Base-by-base conservation (phyloP, 2,113 vertebrate genomes). In the Peromyscus polionotus region DNA sequence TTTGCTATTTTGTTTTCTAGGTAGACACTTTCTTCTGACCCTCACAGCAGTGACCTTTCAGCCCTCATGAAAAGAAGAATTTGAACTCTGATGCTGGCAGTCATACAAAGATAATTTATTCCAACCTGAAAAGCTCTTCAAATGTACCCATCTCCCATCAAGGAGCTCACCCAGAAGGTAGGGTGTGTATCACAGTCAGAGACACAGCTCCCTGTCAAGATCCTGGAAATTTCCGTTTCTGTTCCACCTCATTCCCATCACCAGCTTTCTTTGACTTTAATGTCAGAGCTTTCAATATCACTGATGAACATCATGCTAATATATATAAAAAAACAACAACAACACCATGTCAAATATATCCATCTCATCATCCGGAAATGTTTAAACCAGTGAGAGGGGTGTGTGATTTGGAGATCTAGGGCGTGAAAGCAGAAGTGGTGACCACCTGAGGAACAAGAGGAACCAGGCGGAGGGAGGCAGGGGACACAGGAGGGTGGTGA, bases 31-130 rank as follows among this genome's bases (percentile, higher is more conserved):
- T 39, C 70, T 48, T n/a, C 33, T 81, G 22, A 90, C 70, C 12
- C 9, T 39, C 92, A 24, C 1, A 63, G 48, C 70, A 67, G 85
- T 61, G 88, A 85, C 48, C 36, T 92, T 48, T 42, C 59, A 72
- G 92, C 12, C 12, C 76, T 70, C 24, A 76, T 57, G 36, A n/a
- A 81, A n/a, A 95, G 59, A 77, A 42, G 28, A 73, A 67, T 54
- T 10, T 68, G 70, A 95, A 88, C 28, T 10, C 33, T 68, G 68
- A 96, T 65, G 88, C 28, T 63, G 2, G 42, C 87, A 95, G 88
- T 3, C 24, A 84, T 77, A 24, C 42, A 72, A 8, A 59, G 67
- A 24, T 84, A 57, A 93, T 87, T 87, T 88, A 91, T 77, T 77
- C 33, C 39, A 91, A 36, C 75, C 59, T 61, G 26, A 3, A 36